Evolutionary conservation across 2,797 vertebrate genomes (phyloP), one percentile per base, ranked within the genome.

Genomic region (Artibeus jamaicensis): DNA sequence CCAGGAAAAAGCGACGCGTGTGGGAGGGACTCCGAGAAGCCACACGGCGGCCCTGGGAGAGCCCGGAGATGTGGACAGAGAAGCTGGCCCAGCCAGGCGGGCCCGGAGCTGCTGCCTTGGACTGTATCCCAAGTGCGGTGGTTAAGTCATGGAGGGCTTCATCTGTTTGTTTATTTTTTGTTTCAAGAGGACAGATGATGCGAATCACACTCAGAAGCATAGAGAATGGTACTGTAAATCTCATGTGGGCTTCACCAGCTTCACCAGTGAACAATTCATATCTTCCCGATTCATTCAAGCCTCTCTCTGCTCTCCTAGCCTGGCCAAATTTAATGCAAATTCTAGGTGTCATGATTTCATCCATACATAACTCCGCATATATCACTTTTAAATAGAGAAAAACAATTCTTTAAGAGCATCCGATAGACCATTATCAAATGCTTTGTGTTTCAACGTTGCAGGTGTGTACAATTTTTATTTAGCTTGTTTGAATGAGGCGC

Each of bases 21-120:
- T 6, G 3, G 18, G 42, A 73, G 37, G 42, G 11, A 22, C 22
- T 18, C 46, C 1, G 9, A 29, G 67, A 73, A 44, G 5, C 15
- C 15, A 1, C 0, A 19, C 3, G 34, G 24, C 0, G 1, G 59
- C 1, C 9, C 0, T 5, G 21, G 8, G 5, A 14, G 32, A 67
- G 34, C 5, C n/a, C 18, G 15, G 34, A 21, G 29, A 19, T 1
- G 46, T 6, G 10, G 59, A 9, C 6, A 2, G 29, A 32, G 46
- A 12, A 26, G 4, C 7, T 0, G 1, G 18, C 19, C 4, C 32
- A 5, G 10, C 11, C 19, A 9, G 24, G 37, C 2, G 1, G 44
- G 74, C 5, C 26, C 29, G 5, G 11, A 6, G 0, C 15, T 2
- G 5, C 14, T 5, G 8, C 29, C 29, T 24, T 12, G 8, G 12